Evolutionary conservation across 2,797 vertebrate species (phyloP).

Genomic region (Otolemur crassicaudatus): DNA sequence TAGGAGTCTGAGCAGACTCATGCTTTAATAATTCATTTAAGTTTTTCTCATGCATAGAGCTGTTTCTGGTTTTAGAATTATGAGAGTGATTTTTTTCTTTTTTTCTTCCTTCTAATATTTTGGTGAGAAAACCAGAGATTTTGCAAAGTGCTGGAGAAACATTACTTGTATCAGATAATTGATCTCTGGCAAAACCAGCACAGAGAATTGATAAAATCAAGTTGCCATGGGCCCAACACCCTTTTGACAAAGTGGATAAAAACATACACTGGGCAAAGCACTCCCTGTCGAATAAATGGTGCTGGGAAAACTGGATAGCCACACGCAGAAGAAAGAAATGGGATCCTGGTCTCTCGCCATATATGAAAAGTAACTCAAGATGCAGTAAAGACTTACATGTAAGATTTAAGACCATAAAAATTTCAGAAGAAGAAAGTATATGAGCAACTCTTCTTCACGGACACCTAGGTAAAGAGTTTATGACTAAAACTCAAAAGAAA

Average conservation of each 20-base stretch:
- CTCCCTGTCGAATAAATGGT: neutral
- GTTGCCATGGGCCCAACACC: neutral
- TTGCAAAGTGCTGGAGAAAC: neutral
- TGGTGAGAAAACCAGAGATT: neutral
- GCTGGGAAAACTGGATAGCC: neutral
- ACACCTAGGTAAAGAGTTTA: neutral
- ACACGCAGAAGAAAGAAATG: neutral
- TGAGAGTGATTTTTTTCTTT: neutral
- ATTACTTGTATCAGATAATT: neutral
- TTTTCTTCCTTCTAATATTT: neutral
- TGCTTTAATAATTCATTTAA: neutral
- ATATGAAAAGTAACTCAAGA: neutral
- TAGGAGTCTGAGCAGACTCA: neutral
- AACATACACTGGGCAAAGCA: neutral
- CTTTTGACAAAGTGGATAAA: neutral
- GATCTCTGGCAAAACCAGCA: neutral
- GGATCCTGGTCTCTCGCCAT: neutral
- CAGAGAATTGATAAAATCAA: neutral
- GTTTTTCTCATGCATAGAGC: neutral
- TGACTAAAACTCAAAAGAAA: neutral
- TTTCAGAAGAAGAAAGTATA: neutral
- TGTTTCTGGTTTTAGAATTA: constrained; percentile 41
- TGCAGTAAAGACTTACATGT: neutral
- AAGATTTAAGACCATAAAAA: neutral
- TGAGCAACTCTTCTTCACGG: neutral